These are phyloP conservation scores for Anastrepha obliqua DNA, from an alignment of 1,140 invertebrate genomes.

Conservation along the genomic window DNA sequence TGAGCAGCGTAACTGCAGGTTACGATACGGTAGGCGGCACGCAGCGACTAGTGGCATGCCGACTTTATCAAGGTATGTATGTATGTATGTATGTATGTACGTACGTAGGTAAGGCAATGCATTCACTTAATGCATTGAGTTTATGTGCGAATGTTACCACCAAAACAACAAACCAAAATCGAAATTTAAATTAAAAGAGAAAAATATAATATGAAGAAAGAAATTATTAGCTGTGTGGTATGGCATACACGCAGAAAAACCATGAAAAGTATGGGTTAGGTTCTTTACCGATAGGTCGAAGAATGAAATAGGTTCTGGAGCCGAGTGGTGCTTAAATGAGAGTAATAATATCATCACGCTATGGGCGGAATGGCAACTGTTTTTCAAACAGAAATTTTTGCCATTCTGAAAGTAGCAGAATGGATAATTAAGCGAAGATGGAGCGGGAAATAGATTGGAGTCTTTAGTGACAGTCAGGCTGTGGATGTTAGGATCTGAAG, in stretches of 20 bases:
- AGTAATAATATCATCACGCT: no score
- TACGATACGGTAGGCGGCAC: not conserved
- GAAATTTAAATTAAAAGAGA: slow-evolving; percentile 46
- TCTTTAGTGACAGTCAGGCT: no score
- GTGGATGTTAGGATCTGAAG: no score
- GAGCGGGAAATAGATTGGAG: no score
- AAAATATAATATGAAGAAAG: slow-evolving; percentile 21
- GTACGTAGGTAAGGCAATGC: not conserved
- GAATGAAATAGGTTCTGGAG: no score
- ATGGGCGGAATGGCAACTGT: no score
- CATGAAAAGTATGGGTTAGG: not conserved
- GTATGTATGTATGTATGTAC: no score
- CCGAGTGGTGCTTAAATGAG: no score
- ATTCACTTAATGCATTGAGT: not conserved
- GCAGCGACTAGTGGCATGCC: not conserved
- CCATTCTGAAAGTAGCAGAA: no score
- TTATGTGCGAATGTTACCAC: not conserved
- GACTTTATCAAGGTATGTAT: not conserved
- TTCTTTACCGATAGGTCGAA: no score
- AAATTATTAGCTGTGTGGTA: slow-evolving; percentile 1
- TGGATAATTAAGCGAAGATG: no score
- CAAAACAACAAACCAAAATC: slow-evolving; percentile 19
- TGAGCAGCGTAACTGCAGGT: not conserved
- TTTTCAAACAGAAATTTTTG: no score
- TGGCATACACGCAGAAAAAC: slow-evolving; percentile 30